Base-by-base conservation (phyloP, 2,113 vertebrate species). In the Chitala chitala region DNA sequence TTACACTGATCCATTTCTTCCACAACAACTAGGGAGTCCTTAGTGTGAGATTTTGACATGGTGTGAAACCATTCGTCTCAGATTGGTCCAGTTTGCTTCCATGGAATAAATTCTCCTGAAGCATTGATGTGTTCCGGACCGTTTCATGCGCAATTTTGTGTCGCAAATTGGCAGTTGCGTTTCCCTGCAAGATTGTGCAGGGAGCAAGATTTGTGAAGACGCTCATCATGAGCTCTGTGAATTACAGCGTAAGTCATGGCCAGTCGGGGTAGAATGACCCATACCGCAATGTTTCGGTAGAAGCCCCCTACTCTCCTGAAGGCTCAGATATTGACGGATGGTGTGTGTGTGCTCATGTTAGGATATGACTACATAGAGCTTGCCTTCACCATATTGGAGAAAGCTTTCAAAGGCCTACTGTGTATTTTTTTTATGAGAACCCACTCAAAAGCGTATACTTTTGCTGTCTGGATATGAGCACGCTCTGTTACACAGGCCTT, bases 131-230 rank as follows among this genome's bases (percentile, higher is more conserved):
- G 69, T 71, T 71, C 69, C 22, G 51, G 12, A 33, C 69, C 48
- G 55, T 71, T 71, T 71, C 69, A 55, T 51, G 12, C 20, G 31
- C 13, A 26, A 71, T 71, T 71, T 71, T 33, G 17, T 55, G 51
- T 71, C 31, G 40, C 48, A 53, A 69, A 69, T 69, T 51, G 48
- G 46, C 68, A 69, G 54, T 56, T 56, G 17, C 54, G n/a, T 61
- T 61, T 61, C 24, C 13, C 29, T 9, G 40, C 68, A 33, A 10
- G 68, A 50, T 20, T 33, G 29, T 69, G 68, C 4, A 56, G 22
- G 15, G 48, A n/a, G 26, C 2, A 26, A 36, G 68, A 56, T 22
- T 56, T 17, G 24, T 9, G 2, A 9, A 33, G 46, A 53, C 6
- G 4, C 2, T 31, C 68, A 20, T 42, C 12, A 38, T 26, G 29